These are phyloP conservation scores for Zapus hudsonius DNA, from an alignment of 2,113 vertebrate species.

Conservation along the genomic window DNA sequence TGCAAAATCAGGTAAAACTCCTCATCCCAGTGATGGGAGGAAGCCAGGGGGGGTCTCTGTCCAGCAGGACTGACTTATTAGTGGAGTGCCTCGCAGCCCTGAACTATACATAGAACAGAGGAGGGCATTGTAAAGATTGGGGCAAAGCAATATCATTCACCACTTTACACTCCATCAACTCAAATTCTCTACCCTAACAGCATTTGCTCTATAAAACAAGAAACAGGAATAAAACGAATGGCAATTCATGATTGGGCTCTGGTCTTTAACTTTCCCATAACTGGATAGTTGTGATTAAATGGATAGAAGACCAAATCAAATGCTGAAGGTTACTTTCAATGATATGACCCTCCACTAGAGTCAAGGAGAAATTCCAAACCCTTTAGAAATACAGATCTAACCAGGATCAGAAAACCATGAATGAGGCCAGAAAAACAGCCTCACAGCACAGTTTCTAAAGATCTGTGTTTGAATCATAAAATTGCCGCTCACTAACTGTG, in stretches of 20 bases:
- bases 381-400: neutral
- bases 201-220: constrained; percentile 16
- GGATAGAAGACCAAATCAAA: constrained; percentile 27
- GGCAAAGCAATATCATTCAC: neutral
- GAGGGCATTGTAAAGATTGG: neutral
- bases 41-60: neutral
- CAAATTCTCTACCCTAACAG: neutral
- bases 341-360: neutral
- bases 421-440: neutral
- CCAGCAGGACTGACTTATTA: neutral
- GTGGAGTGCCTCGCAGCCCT: neutral
- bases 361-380: constrained; percentile 24
- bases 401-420: neutral
- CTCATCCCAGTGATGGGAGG: neutral
- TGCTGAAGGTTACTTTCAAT: constrained; percentile 1
- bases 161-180: neutral
- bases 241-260: constrained; percentile 5
- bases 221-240: constrained; percentile 34
- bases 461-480: neutral
- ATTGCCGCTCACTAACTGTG: neutral
- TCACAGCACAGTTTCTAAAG: neutral
- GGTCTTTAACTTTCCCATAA: neutral
- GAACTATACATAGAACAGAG: neutral
- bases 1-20: neutral
- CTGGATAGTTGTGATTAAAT: constrained; percentile 41